Conservation (phyloP, 2,888 invertebrate genomes). For the Osedax frankpressi region DNA sequence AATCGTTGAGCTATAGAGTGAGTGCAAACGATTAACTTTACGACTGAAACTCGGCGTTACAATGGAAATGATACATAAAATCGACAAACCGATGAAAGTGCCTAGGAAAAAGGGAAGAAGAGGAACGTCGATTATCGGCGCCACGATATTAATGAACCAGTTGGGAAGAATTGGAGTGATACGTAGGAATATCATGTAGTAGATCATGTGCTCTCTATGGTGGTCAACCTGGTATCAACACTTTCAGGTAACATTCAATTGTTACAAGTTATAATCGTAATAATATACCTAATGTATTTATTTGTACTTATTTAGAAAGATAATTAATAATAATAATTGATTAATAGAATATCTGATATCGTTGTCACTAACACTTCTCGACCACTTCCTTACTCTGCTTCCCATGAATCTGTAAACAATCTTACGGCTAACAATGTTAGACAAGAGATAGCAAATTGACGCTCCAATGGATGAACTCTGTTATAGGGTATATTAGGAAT, state of each 20-base stretch:
- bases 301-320: too few species aligned
- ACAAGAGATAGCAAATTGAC: slow-evolving; percentile 81
- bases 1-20: too few species aligned
- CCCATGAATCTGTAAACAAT: slow-evolving; percentile 78
- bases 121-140: slow-evolving; percentile 91
- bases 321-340: too few species aligned
- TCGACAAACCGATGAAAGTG: slow-evolving; percentile 71
- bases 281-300: too few species aligned
- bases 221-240: slow-evolving; percentile 52
- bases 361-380: slow-evolving; percentile 56
- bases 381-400: slow-evolving; percentile 71
- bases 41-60: too few species aligned
- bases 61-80: too few species aligned
- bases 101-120: slow-evolving; percentile 80
- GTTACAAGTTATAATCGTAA: too few species aligned
- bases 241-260: too few species aligned
- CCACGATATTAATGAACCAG: slow-evolving; percentile 94
- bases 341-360: too few species aligned
- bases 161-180: slow-evolving; percentile 95
- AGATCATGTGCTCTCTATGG: slow-evolving; percentile 75
- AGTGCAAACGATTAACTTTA: too few species aligned
- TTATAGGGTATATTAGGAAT: too few species aligned
- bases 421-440: slow-evolving; percentile 72
- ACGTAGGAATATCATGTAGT: slow-evolving; percentile 89
- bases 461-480: slow-evolving; percentile 88